These are phyloP conservation scores for Epinephelus coioides DNA, from an alignment of 2,797 vertebrate species.

Conservation along the genomic window DNA sequence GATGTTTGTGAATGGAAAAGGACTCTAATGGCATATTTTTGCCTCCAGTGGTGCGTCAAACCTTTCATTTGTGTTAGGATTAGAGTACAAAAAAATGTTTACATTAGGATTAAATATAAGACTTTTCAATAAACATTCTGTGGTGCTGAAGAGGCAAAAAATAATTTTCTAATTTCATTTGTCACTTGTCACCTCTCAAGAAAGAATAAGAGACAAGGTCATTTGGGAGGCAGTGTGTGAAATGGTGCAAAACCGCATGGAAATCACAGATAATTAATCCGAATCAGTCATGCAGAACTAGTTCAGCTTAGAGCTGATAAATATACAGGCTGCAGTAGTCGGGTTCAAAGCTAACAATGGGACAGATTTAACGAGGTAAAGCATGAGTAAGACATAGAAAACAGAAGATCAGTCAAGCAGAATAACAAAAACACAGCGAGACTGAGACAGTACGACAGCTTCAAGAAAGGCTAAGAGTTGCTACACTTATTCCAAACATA, in stretches of 20 bases:
- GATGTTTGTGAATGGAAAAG: conserved; percentile 5
- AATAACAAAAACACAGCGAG: conserved; percentile 1
- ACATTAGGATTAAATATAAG: conserved; percentile 11
- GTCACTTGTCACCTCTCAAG: conserved; percentile 62
- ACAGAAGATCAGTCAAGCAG: conserved; percentile 35
- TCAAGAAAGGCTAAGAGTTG: not conserved
- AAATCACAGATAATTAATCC: conserved; percentile 74
- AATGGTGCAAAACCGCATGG: conserved; percentile 69
- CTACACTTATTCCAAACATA: not conserved
- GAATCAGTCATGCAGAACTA: conserved; percentile 58
- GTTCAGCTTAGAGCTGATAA: conserved; percentile 61
- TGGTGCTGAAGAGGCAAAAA: conserved; percentile 23
- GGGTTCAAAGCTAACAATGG: conserved; percentile 54
- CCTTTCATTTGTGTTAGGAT: conserved; percentile 33
- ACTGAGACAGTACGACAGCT: not conserved
- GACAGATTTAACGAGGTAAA: conserved; percentile 51
- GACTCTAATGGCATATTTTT: not conserved
- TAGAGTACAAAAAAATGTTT: conserved; percentile 23
- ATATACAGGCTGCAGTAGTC: conserved; percentile 45
- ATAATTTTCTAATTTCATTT: conserved; percentile 47
- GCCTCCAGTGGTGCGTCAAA: not conserved
- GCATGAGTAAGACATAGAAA: conserved; percentile 38
- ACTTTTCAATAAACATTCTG: conserved; percentile 33
- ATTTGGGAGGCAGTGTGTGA: conserved; percentile 63
- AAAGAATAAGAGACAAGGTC: conserved; percentile 65